A percentile compares a stretch with the other conserved stretches of the same genome.
Evolutionary conservation across 2,113 vertebrate genomes (phyloP).

Genomic region (Nyctibius bracteatus): DNA sequence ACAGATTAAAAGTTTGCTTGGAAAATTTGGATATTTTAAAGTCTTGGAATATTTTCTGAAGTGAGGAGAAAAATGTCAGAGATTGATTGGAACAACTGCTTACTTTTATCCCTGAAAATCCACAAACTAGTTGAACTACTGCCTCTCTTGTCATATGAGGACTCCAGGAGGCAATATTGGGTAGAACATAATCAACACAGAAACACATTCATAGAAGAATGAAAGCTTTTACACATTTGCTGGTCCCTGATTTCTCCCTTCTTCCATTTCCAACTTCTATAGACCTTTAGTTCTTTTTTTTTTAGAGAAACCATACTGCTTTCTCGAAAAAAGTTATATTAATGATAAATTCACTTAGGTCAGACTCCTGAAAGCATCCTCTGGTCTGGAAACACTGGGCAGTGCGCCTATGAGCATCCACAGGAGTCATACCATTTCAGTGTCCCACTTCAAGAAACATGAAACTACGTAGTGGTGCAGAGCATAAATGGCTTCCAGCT

Average conservation of each 20-base stretch:
- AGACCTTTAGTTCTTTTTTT: background rate
- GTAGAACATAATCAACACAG: background rate
- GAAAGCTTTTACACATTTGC: background rate
- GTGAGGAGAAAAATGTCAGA: background rate
- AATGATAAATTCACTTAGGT: background rate
- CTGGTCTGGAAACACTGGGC: background rate
- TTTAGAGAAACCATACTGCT: background rate
- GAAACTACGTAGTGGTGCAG: background rate
- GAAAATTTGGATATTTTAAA: background rate
- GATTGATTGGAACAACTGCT: background rate
- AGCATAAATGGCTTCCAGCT: background rate
- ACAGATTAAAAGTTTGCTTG: background rate
- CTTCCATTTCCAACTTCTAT: background rate
- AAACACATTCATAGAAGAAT: background rate
- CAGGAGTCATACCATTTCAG: background rate
- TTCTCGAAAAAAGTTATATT: accelerated
- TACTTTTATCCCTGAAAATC: background rate
- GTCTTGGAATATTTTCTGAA: background rate
- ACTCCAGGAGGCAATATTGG: background rate
- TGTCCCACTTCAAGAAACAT: background rate
- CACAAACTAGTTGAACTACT: background rate
- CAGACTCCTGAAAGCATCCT: background rate
- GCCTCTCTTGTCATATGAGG: background rate
- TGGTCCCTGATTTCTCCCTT: background rate
- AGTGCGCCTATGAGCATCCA: background rate